A percentile compares a stretch with the other conserved stretches of the same genome.
phyloP scores from a whole-genome alignment of 1,140 invertebrate species.

The Limonius californicus region DNA sequence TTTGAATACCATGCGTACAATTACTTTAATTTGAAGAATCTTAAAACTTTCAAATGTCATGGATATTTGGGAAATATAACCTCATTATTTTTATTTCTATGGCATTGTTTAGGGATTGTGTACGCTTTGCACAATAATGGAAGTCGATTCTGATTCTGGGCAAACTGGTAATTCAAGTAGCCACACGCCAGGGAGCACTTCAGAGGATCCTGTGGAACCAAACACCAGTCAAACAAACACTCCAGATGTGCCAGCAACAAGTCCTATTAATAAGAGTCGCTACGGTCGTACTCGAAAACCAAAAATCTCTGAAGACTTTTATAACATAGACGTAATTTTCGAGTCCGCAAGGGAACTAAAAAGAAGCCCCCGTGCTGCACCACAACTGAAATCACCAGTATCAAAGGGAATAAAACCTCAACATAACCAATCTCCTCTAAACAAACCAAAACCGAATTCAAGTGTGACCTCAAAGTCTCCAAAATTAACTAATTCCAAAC shows the following conservation, averaged over 20 bases:
- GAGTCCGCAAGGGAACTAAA: not conserved
- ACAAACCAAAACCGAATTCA: not conserved
- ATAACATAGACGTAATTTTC: slow-evolving; percentile 36
- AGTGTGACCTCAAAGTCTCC: not conserved
- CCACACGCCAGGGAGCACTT: not conserved
- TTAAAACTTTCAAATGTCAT: too few relatives aligned
- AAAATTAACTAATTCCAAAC: not conserved
- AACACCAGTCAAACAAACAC: not conserved
- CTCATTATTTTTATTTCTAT: not conserved
- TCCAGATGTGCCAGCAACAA: not conserved
- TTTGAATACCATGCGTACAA: too few relatives aligned
- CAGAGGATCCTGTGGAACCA: not conserved
- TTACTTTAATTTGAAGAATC: too few relatives aligned
- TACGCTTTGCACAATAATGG: not conserved
- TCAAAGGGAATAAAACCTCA: not conserved
- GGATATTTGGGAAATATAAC: too few relatives aligned
- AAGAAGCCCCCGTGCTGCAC: not conserved
- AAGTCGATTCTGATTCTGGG: too few relatives aligned
- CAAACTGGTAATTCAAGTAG: not conserved
- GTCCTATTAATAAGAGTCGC: slow-evolving; percentile 23
- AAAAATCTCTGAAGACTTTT: slow-evolving; percentile 33
- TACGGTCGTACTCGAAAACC: slow-evolving; percentile 38
- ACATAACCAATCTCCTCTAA: slow-evolving; percentile 19
- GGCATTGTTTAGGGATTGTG: not conserved
- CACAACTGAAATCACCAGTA: not conserved